These are phyloP conservation scores for Syrista parreyssii DNA, from an alignment of 2,888 invertebrate species.

Conservation along the genomic window DNA sequence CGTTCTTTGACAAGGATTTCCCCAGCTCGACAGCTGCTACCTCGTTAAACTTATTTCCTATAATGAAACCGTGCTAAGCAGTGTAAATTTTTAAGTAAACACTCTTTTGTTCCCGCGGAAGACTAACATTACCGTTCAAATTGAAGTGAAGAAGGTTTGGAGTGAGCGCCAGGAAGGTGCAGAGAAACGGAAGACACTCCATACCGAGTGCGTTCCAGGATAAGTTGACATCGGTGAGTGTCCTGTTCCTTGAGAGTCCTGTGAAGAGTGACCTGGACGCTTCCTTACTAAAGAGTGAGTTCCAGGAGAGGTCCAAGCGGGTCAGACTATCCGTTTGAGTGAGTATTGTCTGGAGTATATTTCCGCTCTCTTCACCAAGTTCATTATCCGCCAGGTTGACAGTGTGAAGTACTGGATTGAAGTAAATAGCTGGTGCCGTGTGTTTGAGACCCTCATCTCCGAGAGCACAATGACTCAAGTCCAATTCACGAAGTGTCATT, in stretches of 20 bases:
- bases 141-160: conserved; percentile 39
- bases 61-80: conserved; percentile 37
- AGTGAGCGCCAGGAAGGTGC: conserved; percentile 35
- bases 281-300: conserved; percentile 65
- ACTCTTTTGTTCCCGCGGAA: background rate
- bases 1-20: conserved; percentile 65
- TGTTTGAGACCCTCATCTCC: conserved; percentile 63
- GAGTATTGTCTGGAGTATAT: conserved; percentile 61
- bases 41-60: conserved; percentile 54
- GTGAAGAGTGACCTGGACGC: conserved; percentile 61
- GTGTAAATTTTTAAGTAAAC: background rate
- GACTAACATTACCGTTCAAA: conserved; percentile 44
- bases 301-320: conserved; percentile 69
- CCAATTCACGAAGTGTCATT: conserved; percentile 56
- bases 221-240: conserved; percentile 61
- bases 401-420: conserved; percentile 55
- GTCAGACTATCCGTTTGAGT: conserved; percentile 64
- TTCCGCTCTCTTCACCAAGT: conserved; percentile 64
- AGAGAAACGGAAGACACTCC: conserved; percentile 39
- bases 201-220: conserved; percentile 68
- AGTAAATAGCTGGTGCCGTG: conserved; percentile 55
- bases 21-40: conserved; percentile 58
- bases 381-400: conserved; percentile 69
- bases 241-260: conserved; percentile 56
- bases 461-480: conserved; percentile 66